These are phyloP conservation scores for Teleogryllus occipitalis DNA, from an alignment of 1,140 invertebrate genomes.

Conservation along the genomic window DNA sequence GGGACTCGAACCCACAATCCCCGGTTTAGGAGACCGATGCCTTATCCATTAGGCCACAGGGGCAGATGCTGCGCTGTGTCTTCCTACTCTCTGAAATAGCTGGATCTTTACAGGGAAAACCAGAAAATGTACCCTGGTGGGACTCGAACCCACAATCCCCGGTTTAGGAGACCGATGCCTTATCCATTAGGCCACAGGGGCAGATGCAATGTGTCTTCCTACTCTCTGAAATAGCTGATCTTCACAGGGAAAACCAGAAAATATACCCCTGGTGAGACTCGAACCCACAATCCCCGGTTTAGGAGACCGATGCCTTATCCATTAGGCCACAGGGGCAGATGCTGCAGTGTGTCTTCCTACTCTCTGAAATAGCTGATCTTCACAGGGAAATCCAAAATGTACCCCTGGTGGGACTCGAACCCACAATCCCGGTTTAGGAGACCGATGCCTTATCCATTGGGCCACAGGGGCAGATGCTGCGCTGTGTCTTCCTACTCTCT, in stretches of 20 bases:
- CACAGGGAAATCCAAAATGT: no score
- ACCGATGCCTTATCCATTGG: slow-evolving; percentile 67
- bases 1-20: slow-evolving; percentile 67
- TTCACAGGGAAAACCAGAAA: no score
- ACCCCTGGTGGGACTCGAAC: no score
- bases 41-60: slow-evolving; percentile 67
- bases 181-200: slow-evolving; percentile 65
- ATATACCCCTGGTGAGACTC: slow-evolving; percentile 32
- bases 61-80: no score
- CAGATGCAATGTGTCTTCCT: no score
- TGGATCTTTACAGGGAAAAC: no score
- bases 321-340: slow-evolving; percentile 61
- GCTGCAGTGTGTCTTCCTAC: no score
- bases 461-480: slow-evolving; percentile 47
- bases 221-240: no score
- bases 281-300: slow-evolving; percentile 66
- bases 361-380: no score
- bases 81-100: no score
- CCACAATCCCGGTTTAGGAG: slow-evolving; percentile 66
- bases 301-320: slow-evolving; percentile 67
- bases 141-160: slow-evolving; percentile 49
- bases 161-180: slow-evolving; percentile 66
- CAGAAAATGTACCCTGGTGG: no score
- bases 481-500: no score
- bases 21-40: slow-evolving; percentile 65